Evolutionary conservation across 2,797 vertebrate species (phyloP), one percentile per base, ranked within the genome.

Genomic region (Mustela erminea): DNA sequence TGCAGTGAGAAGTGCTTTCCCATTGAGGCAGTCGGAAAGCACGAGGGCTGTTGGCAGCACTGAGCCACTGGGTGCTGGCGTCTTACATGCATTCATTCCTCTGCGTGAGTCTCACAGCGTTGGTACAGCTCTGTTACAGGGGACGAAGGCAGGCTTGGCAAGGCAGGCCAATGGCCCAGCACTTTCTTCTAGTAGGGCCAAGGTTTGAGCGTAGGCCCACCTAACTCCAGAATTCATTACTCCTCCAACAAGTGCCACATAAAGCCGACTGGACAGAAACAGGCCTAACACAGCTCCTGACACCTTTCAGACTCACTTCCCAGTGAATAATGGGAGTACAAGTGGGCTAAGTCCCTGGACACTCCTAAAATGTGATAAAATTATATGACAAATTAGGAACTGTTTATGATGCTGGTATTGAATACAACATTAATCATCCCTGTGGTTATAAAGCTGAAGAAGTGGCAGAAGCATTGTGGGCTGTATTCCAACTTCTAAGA

Each of bases 281-380:
- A 18, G 52, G 62, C 25, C 82, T 75, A n/a, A 93, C 56, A 62
- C 62, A 38, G 38, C n/a, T 90, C 43, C 64, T 74, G 60, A 46
- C 14, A 81, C 35, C n/a, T 41, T 74, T 75, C 56, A 27, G n/a
- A 41, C 87, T 74, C 46, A 38, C 84, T 93, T 94, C 52, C 25
- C 64, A 81, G 2, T 72, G 56, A 82, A 52, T 90, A 95, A 78
- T 9, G 27, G 49, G 29, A 87, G 7, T 80, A 62, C 8, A 38
- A 64, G 7, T 92, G 35, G 17, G 72, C 27, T 93, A 75, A 91
- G 35, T 90, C 82, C 43, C 32, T 93, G 41, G 72, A 72, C 78
- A 78, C 46, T 88, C 58, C 87, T 87, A 41, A 95, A 87, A 49
- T 95, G 56, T 43, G 92, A 83, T 74, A 85, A 80, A 92, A 70